Percentiles rank a stretch among this genome's conserved stretches.
phyloP scores from a whole-genome alignment of 2,797 vertebrate genomes.

The Eremophila alpestris region DNA sequence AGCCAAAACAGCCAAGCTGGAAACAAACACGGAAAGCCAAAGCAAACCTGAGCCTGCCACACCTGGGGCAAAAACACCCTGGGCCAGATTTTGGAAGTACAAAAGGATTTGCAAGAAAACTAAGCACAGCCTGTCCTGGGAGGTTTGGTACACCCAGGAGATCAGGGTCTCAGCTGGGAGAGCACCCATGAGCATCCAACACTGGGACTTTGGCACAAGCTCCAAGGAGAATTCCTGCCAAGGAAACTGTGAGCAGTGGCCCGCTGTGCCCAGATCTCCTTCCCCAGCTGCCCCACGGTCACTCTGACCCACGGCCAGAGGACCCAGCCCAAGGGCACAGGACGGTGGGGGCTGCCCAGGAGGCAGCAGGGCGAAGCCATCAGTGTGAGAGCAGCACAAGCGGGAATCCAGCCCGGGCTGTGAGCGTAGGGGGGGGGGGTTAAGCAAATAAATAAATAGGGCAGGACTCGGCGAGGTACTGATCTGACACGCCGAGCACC shows the following conservation, averaged over 20 bases:
- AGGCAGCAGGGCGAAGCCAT: neutral
- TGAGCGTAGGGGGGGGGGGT: neutral
- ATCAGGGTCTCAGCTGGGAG: neutral
- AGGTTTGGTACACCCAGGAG: neutral
- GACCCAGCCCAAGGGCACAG: neutral
- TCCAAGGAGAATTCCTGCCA: neutral
- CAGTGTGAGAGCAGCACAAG: neutral
- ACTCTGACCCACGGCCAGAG: neutral
- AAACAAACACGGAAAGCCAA: neutral
- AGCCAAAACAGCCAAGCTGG: neutral
- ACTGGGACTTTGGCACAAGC: neutral
- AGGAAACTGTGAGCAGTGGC: neutral
- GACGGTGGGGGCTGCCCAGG: accelerated
- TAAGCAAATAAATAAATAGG: conserved; percentile 36
- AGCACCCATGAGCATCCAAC: neutral
- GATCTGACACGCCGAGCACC: neutral
- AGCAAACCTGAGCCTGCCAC: neutral
- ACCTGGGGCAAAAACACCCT: neutral
- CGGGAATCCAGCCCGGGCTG: neutral
- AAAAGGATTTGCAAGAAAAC: neutral
- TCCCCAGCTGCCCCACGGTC: neutral
- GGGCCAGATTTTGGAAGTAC: neutral
- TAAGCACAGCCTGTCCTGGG: too few species aligned
- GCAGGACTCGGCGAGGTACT: neutral
- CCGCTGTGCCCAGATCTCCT: neutral